Percentiles rank a stretch among this genome's conserved stretches.
Conservation (phyloP, 92 coral and sea anemone genomes). For the Paramuricea clavata region DNA sequence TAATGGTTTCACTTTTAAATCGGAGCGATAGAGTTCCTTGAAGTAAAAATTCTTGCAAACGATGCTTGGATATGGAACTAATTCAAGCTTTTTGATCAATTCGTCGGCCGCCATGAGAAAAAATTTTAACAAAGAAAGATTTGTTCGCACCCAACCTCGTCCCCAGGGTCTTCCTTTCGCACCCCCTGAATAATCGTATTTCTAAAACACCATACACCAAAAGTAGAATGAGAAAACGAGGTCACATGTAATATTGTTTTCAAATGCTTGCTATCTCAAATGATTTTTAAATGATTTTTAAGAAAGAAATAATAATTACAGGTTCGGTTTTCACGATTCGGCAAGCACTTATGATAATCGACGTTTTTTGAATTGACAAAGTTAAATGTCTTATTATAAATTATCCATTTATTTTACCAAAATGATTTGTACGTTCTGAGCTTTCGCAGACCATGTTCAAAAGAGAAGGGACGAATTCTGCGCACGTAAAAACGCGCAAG, state of each 20-base stretch:
- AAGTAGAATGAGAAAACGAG: background rate
- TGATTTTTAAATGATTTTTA: background rate
- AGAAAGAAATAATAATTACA: background rate
- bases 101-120: constrained; percentile 73
- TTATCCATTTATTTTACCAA: background rate
- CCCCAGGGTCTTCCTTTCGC: background rate
- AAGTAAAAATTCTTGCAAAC: constrained; percentile 40
- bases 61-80: constrained; percentile 78
- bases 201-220: constrained; percentile 1
- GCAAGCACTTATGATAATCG: too few relatives aligned
- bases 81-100: constrained; percentile 67
- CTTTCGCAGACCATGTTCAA: too few relatives aligned
- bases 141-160: too few relatives aligned
- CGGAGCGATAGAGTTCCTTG: constrained; percentile 69
- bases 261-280: too few relatives aligned
- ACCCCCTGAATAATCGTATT: background rate
- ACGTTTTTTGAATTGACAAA: background rate
- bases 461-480: too few relatives aligned
- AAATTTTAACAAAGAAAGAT: background rate
- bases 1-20: constrained; percentile 75
- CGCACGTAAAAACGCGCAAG: too few relatives aligned
- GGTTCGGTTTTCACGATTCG: too few relatives aligned
- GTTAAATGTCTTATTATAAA: background rate
- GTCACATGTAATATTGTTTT: too few relatives aligned
- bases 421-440: too few relatives aligned